Percentiles rank a stretch among this genome's conserved stretches.
Evolutionary conservation across 2,113 vertebrate genomes (phyloP).

Genomic region (Sus scrofa): T2T-Sscrofa CM000816.6:68890501-68891000

Average conservation of each 20-base stretch:
- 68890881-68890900: not conserved
- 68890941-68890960: not conserved
- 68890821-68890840: too few relatives aligned
- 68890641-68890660: not conserved
- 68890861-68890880: not conserved
- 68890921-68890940: not conserved
- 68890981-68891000: not conserved
- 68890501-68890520: slow-evolving; percentile 73
- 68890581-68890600: not conserved
- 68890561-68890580: slow-evolving; percentile 71
- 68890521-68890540: slow-evolving; percentile 73
- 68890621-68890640: not conserved
- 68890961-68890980: too few relatives aligned
- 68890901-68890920: not conserved
- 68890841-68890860: not conserved
- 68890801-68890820: too few relatives aligned
- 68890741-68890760: too few relatives aligned
- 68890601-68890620: not conserved
- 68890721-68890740: too few relatives aligned
- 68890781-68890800: too few relatives aligned
- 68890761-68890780: too few relatives aligned
- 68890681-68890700: too few relatives aligned
- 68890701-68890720: too few relatives aligned
- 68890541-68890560: slow-evolving; percentile 71
- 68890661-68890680: too few relatives aligned